Evolutionary conservation across 2,888 invertebrate genomes (phyloP).

Genomic region (Clepsis dumicolana): DNA sequence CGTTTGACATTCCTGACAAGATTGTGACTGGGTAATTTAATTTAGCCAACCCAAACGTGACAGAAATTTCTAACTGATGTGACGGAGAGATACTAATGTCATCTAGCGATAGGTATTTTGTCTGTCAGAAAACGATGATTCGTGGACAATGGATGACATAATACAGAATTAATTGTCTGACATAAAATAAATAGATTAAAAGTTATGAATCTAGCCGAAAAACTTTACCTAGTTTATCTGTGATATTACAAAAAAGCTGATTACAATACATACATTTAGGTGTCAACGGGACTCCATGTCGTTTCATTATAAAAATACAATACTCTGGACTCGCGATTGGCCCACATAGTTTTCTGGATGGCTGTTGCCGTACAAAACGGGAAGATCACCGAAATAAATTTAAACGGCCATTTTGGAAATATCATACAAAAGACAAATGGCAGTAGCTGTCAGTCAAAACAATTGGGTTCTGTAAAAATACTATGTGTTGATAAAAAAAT

Average conservation of each 20-base stretch:
- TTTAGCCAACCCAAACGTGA: too few species aligned
- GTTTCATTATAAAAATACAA: conserved; percentile 54
- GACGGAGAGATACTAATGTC: too few species aligned
- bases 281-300: conserved; percentile 14
- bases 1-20: too few species aligned
- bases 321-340: conserved; percentile 56
- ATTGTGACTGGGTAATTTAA: too few species aligned
- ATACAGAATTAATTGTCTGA: too few species aligned
- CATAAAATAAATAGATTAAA: neutral
- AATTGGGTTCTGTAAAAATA: conserved; percentile 23
- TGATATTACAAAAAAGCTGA: conserved; percentile 11
- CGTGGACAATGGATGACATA: too few species aligned
- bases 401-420: conserved; percentile 26
- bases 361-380: conserved; percentile 21
- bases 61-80: too few species aligned
- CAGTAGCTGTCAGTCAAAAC: conserved; percentile 31
- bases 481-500: conserved; percentile 21
- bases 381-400: conserved; percentile 29
- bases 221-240: neutral
- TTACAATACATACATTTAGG: conserved; percentile 4
- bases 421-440: conserved; percentile 39
- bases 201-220: neutral
- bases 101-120: too few species aligned
- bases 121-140: too few species aligned
- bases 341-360: conserved; percentile 51